phyloP scores from a whole-genome alignment of 2,113 vertebrate genomes.

The Elanus axillaris region DNA sequence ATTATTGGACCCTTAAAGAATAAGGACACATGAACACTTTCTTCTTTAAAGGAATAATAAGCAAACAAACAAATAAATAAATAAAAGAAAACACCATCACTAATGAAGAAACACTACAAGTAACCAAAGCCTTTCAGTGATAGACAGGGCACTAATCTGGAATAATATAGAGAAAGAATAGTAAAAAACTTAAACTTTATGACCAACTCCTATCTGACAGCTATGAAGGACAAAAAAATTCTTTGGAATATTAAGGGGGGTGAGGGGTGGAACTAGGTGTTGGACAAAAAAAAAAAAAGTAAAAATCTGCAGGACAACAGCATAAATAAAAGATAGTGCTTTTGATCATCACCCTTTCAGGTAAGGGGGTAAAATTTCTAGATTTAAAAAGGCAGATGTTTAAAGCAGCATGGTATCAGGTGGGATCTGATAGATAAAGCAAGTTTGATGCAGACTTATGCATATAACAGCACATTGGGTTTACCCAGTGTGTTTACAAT shows the following conservation, averaged over 20 bases:
- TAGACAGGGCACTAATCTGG: neutral
- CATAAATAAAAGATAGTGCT: neutral
- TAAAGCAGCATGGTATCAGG: neutral
- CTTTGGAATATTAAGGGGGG: fast-evolving
- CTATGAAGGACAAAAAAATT: neutral
- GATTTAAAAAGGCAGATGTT: neutral
- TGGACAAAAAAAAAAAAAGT: neutral
- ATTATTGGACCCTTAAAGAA: neutral
- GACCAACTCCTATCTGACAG: neutral
- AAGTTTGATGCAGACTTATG: neutral
- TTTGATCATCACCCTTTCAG: neutral
- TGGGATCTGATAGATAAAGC: neutral
- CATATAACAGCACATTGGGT: neutral
- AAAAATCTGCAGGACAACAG: neutral
- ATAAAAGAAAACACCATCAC: neutral
- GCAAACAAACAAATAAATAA: neutral
- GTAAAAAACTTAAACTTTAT: neutral
- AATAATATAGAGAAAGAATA: neutral
- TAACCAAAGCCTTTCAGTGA: neutral
- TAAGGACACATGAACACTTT: neutral
- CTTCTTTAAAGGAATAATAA: neutral
- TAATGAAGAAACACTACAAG: neutral
- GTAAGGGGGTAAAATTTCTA: neutral
- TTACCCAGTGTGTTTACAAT: neutral
- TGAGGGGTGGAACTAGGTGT: neutral